Percentiles rank a stretch among this genome's conserved stretches.
Conservation (phyloP, 2,113 vertebrate genomes). For the Corythornis vintsioides region DNA sequence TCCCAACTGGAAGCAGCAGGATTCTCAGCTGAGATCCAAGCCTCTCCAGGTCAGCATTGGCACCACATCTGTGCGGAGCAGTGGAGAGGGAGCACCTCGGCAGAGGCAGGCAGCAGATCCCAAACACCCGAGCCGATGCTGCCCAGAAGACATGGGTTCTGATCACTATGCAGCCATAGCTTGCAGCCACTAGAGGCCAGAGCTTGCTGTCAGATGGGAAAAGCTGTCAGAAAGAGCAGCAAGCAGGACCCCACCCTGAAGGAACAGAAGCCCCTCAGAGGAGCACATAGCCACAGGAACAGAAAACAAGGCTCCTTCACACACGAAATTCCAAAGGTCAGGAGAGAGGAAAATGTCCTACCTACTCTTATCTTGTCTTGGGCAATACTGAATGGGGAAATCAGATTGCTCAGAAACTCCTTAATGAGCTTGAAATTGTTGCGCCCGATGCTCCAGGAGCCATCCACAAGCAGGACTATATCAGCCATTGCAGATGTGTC, state of each 20-base stretch:
- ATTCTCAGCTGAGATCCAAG: background rate
- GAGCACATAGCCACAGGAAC: background rate
- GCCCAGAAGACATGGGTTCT: rapidly evolving
- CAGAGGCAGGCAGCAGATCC: background rate
- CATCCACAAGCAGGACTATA: constrained; percentile 88
- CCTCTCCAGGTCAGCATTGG: rapidly evolving
- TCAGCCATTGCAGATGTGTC: constrained; percentile 74
- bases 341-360: constrained; percentile 52
- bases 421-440: constrained; percentile 89
- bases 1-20: background rate
- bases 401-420: constrained; percentile 87
- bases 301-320: background rate
- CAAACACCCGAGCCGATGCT: rapidly evolving
- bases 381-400: constrained; percentile 85
- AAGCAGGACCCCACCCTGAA: background rate
- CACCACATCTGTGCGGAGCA: rapidly evolving
- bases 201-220: background rate
- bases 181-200: constrained; percentile 40
- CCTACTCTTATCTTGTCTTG: constrained; percentile 86
- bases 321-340: background rate
- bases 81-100: background rate
- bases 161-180: background rate
- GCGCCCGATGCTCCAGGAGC: constrained; percentile 94
- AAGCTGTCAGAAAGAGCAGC: background rate
- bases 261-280: background rate